phyloP scores from a whole-genome alignment of 2,113 vertebrate genomes.

The Clinocottus analis region DNA sequence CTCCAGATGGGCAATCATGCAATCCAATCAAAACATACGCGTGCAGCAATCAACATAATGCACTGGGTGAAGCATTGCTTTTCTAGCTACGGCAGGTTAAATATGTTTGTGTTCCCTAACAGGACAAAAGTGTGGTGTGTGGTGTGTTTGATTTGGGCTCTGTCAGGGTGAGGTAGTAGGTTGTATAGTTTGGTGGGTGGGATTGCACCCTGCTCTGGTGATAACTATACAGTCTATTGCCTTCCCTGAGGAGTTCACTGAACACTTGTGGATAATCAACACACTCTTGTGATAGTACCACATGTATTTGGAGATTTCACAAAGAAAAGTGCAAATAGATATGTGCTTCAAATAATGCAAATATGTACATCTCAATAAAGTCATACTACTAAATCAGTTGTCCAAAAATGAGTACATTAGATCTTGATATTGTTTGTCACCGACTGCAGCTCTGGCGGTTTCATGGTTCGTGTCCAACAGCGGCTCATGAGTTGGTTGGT shows the following conservation, averaged over 20 bases:
- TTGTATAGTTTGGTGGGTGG: conserved; percentile 97
- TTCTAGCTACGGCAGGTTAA: conserved; percentile 11
- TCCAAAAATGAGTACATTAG: conserved; percentile 26
- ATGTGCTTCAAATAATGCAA: background rate
- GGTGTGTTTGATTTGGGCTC: conserved; percentile 61
- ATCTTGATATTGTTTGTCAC: background rate
- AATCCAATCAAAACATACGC: conserved; percentile 37
- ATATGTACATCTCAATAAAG: conserved; percentile 65
- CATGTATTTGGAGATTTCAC: conserved; percentile 25
- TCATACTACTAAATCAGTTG: conserved; percentile 25
- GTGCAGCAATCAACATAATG: conserved; percentile 17
- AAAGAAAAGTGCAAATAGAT: background rate
- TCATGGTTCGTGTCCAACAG: conserved; percentile 9
- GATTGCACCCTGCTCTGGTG: conserved; percentile 89
- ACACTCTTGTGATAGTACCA: conserved; percentile 6
- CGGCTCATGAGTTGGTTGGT: conserved; percentile 27
- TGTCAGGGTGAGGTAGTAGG: conserved; percentile 94
- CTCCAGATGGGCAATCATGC: conserved; percentile 43
- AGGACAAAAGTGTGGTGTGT: conserved; percentile 5
- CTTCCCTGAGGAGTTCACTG: conserved; percentile 88
- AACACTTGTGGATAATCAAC: conserved; percentile 38
- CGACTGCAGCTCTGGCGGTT: background rate
- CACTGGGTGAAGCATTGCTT: conserved; percentile 12
- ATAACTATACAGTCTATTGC: conserved; percentile 98
- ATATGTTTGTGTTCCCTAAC: background rate